Base-by-base conservation (phyloP, 2,888 invertebrate genomes). In the Nymphalis c-album region DNA sequence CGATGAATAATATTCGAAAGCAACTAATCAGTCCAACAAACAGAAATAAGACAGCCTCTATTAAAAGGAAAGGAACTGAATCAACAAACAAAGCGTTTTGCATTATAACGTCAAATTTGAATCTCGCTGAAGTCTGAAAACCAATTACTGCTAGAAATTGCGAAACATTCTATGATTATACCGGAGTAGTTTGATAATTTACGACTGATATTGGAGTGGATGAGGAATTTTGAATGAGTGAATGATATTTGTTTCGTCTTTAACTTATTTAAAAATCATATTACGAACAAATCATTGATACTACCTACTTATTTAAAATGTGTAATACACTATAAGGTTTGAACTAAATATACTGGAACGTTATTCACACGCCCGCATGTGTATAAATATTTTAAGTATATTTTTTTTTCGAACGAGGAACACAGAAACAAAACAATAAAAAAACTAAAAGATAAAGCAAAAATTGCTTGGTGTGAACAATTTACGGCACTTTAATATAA, bases 131-230 rank as follows among this genome's bases (percentile, higher is more conserved):
- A 60, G 60, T 71, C 64, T 67, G 69, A 64, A 72, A 72, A 69
- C 69, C 64, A 71, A 71, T 71, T 71, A 71, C 64, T 70, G 63
- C 60, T 65, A 57, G 40, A 55, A 71, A 71, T 51, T 62, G 53
- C 53, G 61, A 47, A 55, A 67, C 64, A 50, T 69, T 67, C 61
- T 53, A 60, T 46, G 60, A 63, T 53, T 61, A 58, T 58, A 45
- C 50, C 55, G 47, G 50, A 67, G 65, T 66, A 63, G 58, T 69
- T 69, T 63, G 46, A 46, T 53, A 60, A 58, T 64, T 64, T 63
- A 58, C 18, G 50, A 60, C 46, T 50, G 6, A 50, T 18, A 46
- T 59, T 64, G 16, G 26, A 16, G 50, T 51, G 16, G 40, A 26
- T 22, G 53, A 22, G 22, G 13, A 7, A 13, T 53, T 20, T 22